Evolutionary conservation across 1,140 invertebrate species (phyloP).

Genomic region (Achatina immaculata): DNA sequence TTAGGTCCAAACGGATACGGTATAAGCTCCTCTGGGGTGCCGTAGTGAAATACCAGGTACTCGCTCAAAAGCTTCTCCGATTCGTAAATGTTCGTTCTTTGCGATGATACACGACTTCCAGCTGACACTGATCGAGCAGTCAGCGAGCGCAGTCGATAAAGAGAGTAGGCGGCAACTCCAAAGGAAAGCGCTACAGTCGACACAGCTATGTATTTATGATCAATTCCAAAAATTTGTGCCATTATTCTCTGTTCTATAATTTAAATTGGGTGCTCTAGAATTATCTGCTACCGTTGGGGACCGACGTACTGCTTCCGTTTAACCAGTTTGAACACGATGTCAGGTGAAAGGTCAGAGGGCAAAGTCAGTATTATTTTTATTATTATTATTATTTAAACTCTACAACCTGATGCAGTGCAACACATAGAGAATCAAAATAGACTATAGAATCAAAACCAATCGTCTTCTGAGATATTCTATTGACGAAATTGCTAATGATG

Average conservation of each 20-base stretch:
- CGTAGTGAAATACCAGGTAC: conserved; percentile 69
- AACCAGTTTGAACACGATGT: too few species aligned
- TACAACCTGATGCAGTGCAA: too few species aligned
- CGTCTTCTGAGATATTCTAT: too few species aligned
- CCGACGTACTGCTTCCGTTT: too few species aligned
- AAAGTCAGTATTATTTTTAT: too few species aligned
- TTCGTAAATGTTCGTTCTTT: conserved; percentile 62
- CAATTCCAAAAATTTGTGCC: conserved; percentile 57
- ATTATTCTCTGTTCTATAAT: conserved; percentile 46
- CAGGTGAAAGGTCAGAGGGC: too few species aligned
- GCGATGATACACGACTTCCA: neutral
- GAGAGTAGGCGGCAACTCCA: conserved; percentile 60
- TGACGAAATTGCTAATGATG: too few species aligned
- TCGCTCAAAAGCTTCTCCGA: conserved; percentile 64
- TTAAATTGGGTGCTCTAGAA: too few species aligned
- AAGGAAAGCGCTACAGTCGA: conserved; percentile 54
- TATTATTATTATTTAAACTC: too few species aligned
- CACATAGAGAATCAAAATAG: too few species aligned
- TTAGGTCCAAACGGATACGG: conserved; percentile 62
- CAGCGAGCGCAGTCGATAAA: conserved; percentile 53
- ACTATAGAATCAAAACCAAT: too few species aligned
- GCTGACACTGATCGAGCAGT: conserved; percentile 45
- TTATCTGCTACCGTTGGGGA: too few species aligned
- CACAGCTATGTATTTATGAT: conserved; percentile 59
- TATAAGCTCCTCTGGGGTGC: conserved; percentile 55